Evolutionary conservation across 2,888 invertebrate genomes (phyloP).

Genomic region (Hyposoter dolosus): DNA sequence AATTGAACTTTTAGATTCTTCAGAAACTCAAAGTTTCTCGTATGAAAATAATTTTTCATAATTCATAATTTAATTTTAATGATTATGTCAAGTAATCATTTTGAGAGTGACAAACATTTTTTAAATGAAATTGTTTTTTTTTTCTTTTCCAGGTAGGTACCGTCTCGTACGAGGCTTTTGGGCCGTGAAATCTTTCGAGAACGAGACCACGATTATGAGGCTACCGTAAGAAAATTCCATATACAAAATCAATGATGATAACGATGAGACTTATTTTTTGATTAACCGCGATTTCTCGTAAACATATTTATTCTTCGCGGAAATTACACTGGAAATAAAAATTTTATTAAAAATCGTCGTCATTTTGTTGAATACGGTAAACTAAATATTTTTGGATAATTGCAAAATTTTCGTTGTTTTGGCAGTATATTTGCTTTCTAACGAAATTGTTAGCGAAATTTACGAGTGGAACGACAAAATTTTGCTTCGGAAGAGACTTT

Average conservation of each 20-base stretch:
- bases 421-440: too few relatives aligned
- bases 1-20: constrained; percentile 19
- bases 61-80: neutral
- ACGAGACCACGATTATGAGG: constrained; percentile 62
- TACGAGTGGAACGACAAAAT: too few relatives aligned
- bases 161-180: constrained; percentile 76
- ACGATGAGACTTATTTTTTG: constrained; percentile 17
- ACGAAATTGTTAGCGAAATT: too few relatives aligned
- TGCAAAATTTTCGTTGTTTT: too few relatives aligned
- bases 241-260: constrained; percentile 13
- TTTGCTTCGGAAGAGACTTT: too few relatives aligned
- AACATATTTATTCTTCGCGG: constrained; percentile 16
- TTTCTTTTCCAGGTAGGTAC: constrained; percentile 83
- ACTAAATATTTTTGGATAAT: too few relatives aligned
- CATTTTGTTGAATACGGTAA: too few relatives aligned
- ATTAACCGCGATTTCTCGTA: constrained; percentile 5
- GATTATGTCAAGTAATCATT: neutral
- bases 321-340: too few relatives aligned
- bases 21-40: neutral
- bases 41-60: neutral
- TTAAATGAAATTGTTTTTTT: constrained; percentile 64
- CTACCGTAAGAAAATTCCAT: constrained; percentile 31
- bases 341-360: too few relatives aligned
- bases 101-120: neutral
- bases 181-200: constrained; percentile 74